Base-by-base conservation (phyloP, 1,140 invertebrate genomes). In the Pseudomyrmex gracilis region DNA sequence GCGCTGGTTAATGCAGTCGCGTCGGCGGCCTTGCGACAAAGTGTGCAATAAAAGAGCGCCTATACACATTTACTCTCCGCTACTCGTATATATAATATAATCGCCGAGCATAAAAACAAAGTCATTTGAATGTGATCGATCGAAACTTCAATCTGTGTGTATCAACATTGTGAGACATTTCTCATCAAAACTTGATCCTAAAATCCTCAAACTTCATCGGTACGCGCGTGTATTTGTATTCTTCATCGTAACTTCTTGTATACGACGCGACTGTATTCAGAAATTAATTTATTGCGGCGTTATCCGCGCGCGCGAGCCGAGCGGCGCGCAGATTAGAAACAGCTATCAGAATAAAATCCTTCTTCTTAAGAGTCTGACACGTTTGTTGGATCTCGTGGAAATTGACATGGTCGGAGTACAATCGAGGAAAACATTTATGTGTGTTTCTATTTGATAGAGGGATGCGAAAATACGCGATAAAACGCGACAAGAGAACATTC, bases 391-490 rank as follows among this genome's bases (percentile, higher is more conserved):
- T 34, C 34, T 61, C 34, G 17, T 61, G 9, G 63, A 9, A 22
- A 68, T 43, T 20, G 13, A 20, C 8, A 22, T 4, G 12, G 8
- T 43, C 22, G 34, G 34, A 34, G 34, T 12, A 22, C 60, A 12
- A 13, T 15, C 5, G 13, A 34, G 34, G 4, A 8, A 55, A 77
- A 77, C 55, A 77, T 77, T 67, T 68, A 45, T 67, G n/a, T 24
- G 1, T 10, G 73, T 67, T 1, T 12, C 34, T 7, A 34, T 55
- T 67, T 77, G n/a, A n/a, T 17, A 64, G 47, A 15, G 9, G 20
- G 0, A n/a, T 0, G 8, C 12, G 60, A 63, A 53, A 77, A 67
- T 43, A 15, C 24, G 24, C 13, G 13, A 20, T 12, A 61, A 57
- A 67, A 77, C 34, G 34, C 34, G 34, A 34, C 34, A 34, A 34